These are phyloP conservation scores for Scyliorhinus canicula DNA, from an alignment of 2,797 vertebrate genomes.

Conservation along the genomic window DNA sequence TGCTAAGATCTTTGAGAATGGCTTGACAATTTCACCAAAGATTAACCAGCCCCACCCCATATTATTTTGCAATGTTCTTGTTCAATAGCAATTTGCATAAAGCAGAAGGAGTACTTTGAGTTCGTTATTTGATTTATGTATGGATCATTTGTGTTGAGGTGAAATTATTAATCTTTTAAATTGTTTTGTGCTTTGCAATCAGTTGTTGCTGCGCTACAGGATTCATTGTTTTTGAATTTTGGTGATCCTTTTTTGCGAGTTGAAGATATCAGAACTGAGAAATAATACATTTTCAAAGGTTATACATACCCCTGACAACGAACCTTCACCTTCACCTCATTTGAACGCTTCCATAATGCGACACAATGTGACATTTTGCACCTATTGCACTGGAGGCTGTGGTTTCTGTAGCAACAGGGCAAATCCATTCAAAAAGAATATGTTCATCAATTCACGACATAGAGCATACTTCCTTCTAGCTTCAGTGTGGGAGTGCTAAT, in stretches of 20 bases:
- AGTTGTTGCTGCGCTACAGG: background rate
- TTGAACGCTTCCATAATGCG: background rate
- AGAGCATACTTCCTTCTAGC: background rate
- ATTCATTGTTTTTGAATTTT: background rate
- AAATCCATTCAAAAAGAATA: background rate
- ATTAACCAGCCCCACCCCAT: too few relatives aligned
- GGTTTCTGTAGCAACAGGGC: background rate
- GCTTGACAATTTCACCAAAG: background rate
- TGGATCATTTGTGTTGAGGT: background rate
- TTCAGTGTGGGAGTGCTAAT: background rate
- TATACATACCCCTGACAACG: background rate
- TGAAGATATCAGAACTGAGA: background rate
- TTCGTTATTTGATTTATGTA: background rate
- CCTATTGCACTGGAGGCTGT: background rate
- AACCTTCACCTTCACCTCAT: background rate
- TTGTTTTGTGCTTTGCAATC: background rate
- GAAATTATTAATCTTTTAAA: background rate
- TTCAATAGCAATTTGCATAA: background rate
- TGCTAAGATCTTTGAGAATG: background rate
- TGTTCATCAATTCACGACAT: background rate
- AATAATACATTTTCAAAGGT: background rate
- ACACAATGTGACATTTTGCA: background rate
- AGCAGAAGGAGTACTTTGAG: background rate
- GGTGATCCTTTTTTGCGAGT: background rate
- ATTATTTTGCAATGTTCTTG: background rate